Conservation (phyloP, 2,888 invertebrate genomes). For the Tholera decimalis region DNA sequence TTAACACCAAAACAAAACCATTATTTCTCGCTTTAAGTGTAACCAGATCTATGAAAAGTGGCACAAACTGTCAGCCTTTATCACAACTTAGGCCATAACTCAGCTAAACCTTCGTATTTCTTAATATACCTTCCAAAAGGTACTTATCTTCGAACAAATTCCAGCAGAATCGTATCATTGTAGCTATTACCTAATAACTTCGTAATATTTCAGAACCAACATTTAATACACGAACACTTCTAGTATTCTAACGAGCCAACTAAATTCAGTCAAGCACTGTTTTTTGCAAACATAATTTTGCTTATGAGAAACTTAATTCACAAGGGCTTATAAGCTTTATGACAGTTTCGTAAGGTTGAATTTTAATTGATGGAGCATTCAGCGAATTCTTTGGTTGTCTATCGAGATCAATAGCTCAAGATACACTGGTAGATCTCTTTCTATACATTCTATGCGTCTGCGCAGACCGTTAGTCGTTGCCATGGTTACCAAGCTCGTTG, state of each 20-base stretch:
- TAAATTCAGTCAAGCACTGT: slow-evolving; percentile 56
- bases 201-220: slow-evolving; percentile 41
- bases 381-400: slow-evolving; percentile 12
- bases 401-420: slow-evolving; percentile 67
- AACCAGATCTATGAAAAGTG: slow-evolving; percentile 27
- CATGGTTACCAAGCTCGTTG: slow-evolving; percentile 55
- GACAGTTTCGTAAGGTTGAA: slow-evolving; percentile 4
- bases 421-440: slow-evolving; percentile 70
- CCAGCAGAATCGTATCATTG: slow-evolving; percentile 34
- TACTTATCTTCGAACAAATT: slow-evolving; percentile 45
- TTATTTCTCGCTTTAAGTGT: slow-evolving; percentile 17
- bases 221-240: slow-evolving; percentile 48
- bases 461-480: slow-evolving; percentile 57
- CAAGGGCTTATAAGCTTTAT: slow-evolving; percentile 10
- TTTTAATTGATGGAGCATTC: slow-evolving; percentile 16
- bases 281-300: slow-evolving; percentile 23
- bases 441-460: slow-evolving; percentile 67
- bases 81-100: slow-evolving; percentile 6
- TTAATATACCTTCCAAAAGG: slow-evolving; percentile 24
- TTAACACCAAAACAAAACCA: background rate
- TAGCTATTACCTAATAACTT: slow-evolving; percentile 50
- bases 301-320: slow-evolving; percentile 7
- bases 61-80: slow-evolving; percentile 28
- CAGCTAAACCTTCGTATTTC: slow-evolving; percentile 13
- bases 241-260: slow-evolving; percentile 47